Evolutionary conservation across 2,888 invertebrate species (phyloP).

Genomic region (Horisme vitalbata): DNA sequence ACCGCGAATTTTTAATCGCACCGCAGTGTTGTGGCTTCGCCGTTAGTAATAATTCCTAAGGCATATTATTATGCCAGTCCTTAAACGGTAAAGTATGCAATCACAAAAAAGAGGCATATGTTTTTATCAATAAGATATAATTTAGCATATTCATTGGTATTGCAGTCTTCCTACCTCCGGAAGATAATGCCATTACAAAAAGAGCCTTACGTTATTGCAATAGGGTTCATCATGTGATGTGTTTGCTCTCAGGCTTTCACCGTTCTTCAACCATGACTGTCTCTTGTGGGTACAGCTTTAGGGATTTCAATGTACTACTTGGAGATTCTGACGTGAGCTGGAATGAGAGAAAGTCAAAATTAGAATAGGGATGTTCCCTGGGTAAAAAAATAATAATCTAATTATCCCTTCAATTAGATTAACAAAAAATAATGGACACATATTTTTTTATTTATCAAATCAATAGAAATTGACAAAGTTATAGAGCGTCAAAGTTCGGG

Average conservation of each 20-base stretch:
- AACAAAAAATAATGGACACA: no score
- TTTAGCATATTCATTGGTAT: constrained; percentile 2
- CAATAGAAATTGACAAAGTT: no score
- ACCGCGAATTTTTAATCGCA: no score
- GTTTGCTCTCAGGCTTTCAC: constrained; percentile 76
- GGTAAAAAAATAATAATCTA: no score
- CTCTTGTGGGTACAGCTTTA: constrained; percentile 96
- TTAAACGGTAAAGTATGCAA: not conserved
- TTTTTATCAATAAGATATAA: not conserved
- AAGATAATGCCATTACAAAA: constrained; percentile 6
- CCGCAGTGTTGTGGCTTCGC: no score
- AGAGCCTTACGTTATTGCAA: constrained; percentile 18
- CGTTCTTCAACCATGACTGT: constrained; percentile 97
- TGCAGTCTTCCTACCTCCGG: not conserved
- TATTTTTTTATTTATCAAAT: no score
- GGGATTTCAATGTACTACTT: constrained; percentile 88
- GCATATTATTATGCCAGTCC: no score
- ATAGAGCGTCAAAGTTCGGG: no score
- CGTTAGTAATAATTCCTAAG: no score
- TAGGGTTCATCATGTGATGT: constrained; percentile 16
- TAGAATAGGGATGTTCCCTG: no score
- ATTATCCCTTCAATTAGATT: no score
- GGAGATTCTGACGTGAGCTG: constrained; percentile 91
- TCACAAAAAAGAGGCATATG: not conserved
- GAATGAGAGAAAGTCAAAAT: constrained; percentile 4